Evolutionary conservation across 2,888 invertebrate genomes (phyloP).

Genomic region (Troides helena): DNA sequence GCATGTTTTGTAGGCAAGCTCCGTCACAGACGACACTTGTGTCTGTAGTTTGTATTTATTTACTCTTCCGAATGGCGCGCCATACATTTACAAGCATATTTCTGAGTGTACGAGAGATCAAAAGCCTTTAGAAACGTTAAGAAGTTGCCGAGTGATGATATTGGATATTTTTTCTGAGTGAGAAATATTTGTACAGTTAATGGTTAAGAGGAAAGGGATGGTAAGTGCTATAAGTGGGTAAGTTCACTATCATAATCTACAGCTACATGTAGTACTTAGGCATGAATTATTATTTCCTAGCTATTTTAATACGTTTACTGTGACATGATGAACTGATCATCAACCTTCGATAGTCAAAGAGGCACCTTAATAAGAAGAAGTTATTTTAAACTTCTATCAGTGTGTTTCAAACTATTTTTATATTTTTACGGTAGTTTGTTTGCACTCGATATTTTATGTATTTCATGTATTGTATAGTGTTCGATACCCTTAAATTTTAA

Average conservation of each 20-base stretch:
- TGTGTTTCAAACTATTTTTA: no score
- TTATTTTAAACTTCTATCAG: no score
- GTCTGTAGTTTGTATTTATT: conserved; percentile 62
- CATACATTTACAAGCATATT: conserved; percentile 44
- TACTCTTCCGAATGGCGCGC: conserved; percentile 50
- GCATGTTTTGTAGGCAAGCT: conserved; percentile 66
- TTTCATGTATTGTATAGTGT: no score
- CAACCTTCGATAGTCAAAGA: no score
- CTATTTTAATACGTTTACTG: no score
- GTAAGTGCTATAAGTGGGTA: conserved; percentile 19
- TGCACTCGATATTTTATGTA: no score
- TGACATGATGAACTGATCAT: no score
- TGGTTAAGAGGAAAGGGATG: conserved; percentile 23
- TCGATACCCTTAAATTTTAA: no score
- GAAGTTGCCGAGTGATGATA: conserved; percentile 41
- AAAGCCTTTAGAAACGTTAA: conserved; percentile 42
- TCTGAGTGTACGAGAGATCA: conserved; percentile 37
- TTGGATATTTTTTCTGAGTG: conserved; percentile 31
- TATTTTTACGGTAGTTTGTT: no score
- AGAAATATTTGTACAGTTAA: conserved; percentile 22
- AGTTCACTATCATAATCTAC: background rate
- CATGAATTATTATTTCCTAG: background rate
- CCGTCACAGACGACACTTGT: conserved; percentile 57
- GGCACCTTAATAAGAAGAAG: no score
- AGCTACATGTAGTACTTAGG: background rate